Conservation (phyloP, 2,113 vertebrate genomes). For the Actenoides hombroni region DNA sequence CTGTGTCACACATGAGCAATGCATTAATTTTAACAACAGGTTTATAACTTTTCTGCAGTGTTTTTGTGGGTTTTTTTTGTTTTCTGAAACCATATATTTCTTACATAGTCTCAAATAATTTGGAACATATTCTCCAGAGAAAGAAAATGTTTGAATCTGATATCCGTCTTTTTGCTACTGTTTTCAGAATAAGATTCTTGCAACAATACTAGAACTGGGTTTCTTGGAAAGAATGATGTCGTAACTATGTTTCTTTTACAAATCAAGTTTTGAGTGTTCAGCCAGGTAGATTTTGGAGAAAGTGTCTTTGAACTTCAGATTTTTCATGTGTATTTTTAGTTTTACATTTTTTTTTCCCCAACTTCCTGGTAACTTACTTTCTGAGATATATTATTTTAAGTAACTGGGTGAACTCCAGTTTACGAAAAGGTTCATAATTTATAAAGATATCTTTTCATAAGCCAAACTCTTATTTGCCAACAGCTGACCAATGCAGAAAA, state of each 20-base stretch:
- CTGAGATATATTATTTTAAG: not conserved
- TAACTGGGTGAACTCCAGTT: not conserved
- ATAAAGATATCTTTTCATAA: not conserved
- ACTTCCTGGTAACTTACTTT: not conserved
- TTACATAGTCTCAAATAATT: not conserved
- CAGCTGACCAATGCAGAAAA: not conserved
- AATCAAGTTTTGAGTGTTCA: not conserved
- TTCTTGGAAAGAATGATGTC: not conserved
- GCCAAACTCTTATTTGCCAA: not conserved
- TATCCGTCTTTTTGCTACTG: not conserved
- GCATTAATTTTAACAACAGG: not conserved
- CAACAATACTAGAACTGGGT: not conserved
- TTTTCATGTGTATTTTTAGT: not conserved
- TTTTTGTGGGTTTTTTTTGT: not conserved
- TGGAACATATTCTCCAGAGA: not conserved
- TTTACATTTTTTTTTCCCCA: not conserved
- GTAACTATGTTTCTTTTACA: not conserved
- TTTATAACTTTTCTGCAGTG: not conserved
- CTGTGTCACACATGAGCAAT: not conserved
- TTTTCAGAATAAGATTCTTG: not conserved
- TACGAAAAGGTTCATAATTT: not conserved
- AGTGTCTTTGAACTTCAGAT: not conserved
- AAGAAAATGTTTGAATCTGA: not conserved
- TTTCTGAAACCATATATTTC: not conserved
- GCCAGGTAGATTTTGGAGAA: not conserved